Conservation (phyloP, 2,797 vertebrate species). For the Scomberomorus guttatus region DNA sequence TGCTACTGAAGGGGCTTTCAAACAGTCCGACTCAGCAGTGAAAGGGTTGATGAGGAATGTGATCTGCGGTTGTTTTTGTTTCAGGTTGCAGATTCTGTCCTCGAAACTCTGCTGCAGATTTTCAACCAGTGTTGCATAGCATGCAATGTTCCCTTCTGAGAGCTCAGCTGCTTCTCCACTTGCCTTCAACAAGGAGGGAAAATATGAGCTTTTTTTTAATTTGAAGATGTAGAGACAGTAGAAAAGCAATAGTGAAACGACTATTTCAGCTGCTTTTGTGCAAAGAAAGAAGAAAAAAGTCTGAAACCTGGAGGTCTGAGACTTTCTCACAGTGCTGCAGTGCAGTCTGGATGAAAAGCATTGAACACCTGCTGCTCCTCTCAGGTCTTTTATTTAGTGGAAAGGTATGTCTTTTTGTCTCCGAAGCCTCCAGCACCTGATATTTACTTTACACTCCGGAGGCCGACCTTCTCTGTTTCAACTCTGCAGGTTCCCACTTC, state of each 20-base stretch:
- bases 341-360: conserved; percentile 45
- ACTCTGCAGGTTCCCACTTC: conserved; percentile 23
- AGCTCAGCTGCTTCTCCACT: too few relatives aligned
- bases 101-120: too few relatives aligned
- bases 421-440: conserved; percentile 66
- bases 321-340: background rate
- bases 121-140: too few relatives aligned
- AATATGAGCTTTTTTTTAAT: background rate
- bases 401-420: conserved; percentile 63
- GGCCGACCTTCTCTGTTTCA: conserved; percentile 38
- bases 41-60: too few relatives aligned
- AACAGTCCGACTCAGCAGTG: too few relatives aligned
- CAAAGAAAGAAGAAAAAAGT: background rate
- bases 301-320: background rate
- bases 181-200: too few relatives aligned
- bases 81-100: too few relatives aligned
- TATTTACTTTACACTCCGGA: conserved; percentile 55
- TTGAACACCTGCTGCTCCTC: conserved; percentile 70
- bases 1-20: too few relatives aligned
- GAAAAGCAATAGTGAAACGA: too few relatives aligned
- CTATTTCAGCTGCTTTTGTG: too few relatives aligned
- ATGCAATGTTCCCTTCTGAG: too few relatives aligned
- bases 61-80: too few relatives aligned
- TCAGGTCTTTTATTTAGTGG: conserved; percentile 66
- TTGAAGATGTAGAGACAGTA: background rate